These are phyloP conservation scores for Rhynchophorus ferrugineus DNA, from an alignment of 1,140 invertebrate species.

Conservation along the genomic window DNA sequence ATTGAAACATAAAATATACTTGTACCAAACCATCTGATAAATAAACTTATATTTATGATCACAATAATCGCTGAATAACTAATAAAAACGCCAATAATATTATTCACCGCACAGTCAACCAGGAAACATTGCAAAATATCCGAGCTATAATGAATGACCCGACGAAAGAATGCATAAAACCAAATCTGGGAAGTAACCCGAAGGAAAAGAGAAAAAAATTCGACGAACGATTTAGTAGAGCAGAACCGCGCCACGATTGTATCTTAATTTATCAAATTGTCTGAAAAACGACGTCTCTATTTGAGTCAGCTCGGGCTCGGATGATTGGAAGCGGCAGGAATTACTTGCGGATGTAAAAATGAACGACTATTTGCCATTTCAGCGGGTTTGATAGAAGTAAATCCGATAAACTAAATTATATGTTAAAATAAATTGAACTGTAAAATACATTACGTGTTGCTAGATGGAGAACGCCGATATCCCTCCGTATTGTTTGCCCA, in stretches of 20 bases:
- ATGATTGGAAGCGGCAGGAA: conserved; percentile 12
- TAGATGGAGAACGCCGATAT: background rate
- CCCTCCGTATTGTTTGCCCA: background rate
- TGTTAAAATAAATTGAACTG: conserved; percentile 9
- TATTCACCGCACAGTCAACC: too few species aligned
- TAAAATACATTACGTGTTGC: background rate
- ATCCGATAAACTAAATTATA: conserved; percentile 5
- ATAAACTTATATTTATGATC: too few species aligned
- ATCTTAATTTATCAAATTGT: conserved; percentile 20
- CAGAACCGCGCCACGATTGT: conserved; percentile 13
- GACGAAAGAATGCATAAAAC: too few species aligned
- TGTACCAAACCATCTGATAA: too few species aligned
- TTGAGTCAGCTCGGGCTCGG: conserved; percentile 4
- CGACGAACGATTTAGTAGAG: conserved; percentile 1
- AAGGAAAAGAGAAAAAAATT: background rate
- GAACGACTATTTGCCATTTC: conserved; percentile 10
- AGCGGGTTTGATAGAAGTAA: conserved; percentile 7
- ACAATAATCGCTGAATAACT: too few species aligned
- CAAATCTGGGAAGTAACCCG: background rate
- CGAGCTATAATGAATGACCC: too few species aligned
- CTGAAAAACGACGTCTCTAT: conserved; percentile 16
- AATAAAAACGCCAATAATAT: too few species aligned
- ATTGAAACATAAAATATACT: too few species aligned
- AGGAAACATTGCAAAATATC: too few species aligned
- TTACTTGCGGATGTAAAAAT: conserved; percentile 10